Base-by-base conservation (phyloP, 2,113 vertebrate species). In the Gymnocephalus cernua region DNA sequence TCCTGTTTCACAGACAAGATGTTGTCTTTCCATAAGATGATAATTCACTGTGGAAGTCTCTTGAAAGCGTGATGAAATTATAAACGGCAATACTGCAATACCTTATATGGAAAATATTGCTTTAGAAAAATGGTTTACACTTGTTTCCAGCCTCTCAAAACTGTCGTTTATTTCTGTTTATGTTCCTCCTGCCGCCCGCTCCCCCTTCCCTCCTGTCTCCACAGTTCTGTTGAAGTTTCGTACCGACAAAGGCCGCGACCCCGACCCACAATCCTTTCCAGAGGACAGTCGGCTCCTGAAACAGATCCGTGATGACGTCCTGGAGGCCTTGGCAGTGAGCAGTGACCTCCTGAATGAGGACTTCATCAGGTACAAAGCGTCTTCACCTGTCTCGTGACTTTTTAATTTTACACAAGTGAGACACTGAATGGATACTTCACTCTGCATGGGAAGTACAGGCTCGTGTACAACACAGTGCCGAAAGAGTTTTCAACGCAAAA, bases 171-270 rank as follows among this genome's bases (percentile, higher is more conserved):
- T 69, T 79, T 25, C 21, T 23, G 16, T 47, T 70, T 50, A 4
- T 21, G 5, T 66, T 27, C 57, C 13, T 71, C 35, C 2, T 13
- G 4, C 56, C 21, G 50, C 48, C 45, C 25, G 8, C 19, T 63
- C 44, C 48, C 48, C 9, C 56, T 57, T 50, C 1, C 45, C 41
- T 62, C 56, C 45, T n/a, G 12, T 74, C 71, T 7, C 71, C 48
- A 25, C 89, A 99, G 98, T 99, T 67, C 92, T 99, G 61, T 75
- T 99, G 89, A 97, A 96, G 75, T 99, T 98, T 77, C 97, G 96
- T 1, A 96, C 96, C 0, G 96, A 98, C 71, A 97, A 96, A 77
- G 96, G 96, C 2, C 93, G 96, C 2, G 96, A 98, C 75, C 98
- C 98, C 0, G 84, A 93, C 45, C 96, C 95, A 0, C 86, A 90